Evolutionary conservation across 2,113 vertebrate species (phyloP), one percentile per base, ranked within the genome.

Genomic region (Macrotus californicus): DNA sequence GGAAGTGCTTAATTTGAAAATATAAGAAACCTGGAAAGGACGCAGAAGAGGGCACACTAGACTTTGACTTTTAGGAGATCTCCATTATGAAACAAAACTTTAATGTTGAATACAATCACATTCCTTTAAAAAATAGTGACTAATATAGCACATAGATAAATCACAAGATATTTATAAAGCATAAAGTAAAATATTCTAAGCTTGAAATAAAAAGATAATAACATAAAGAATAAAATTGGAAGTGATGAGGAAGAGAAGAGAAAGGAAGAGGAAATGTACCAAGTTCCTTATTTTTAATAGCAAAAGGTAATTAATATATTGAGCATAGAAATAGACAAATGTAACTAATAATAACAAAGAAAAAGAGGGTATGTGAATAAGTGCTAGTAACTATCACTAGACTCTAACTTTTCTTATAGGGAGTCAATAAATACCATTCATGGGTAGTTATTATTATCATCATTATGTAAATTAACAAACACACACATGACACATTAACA

Each of bases 151-250:
- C 21, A 73, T 34, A 87, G 10, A 39, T 59, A 77, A 89, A 14
- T 72, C 59, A 73, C 21, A 86, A 92, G 81, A 39, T 87, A 76
- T 61, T 87, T 64, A 66, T 41, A 77, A 76, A 59, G 14, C 82
- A 80, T 91, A 87, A 95, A 86, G 31, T 84, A 56, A 93, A 83
- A 61, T 48, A 4, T 69, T 81, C 14, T 54, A 86, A 93, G 73
- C 36, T 73, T 92, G 34, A 22, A 84, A 48, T 7, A 52, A 19
- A 52, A 92, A n/a, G 7, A 48, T 31, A 87, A 64, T 36, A 76
- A 56, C 6, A 16, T 52, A 87, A 82, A 77, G 50, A 61, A 64
- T 89, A 86, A 85, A 70, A 56, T 19, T 93, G 19, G 3, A 89
- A 89, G 15, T 39, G 43, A 13, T 91, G 14, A 59, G 26, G 14